Evolutionary conservation across 2,113 vertebrate genomes (phyloP), one percentile per base, ranked within the genome.

Genomic region (Argyrosomus japonicus): DNA sequence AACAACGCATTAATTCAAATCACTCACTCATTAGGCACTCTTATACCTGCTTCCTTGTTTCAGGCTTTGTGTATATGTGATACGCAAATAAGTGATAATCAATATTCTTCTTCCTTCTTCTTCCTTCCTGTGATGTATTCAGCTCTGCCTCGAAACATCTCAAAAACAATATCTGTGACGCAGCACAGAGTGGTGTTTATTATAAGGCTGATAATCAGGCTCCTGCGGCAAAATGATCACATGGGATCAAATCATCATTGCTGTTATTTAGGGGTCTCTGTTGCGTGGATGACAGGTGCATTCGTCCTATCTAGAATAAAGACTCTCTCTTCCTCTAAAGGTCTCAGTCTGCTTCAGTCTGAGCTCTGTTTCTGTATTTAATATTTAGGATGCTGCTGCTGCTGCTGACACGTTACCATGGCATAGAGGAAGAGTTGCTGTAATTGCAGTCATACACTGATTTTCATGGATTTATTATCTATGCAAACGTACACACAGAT

Each of bases 251-350:
- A 83, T 88, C 76, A 76, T 60, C 19, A 60, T 19, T 29, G 74
- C 25, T 82, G 67, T 87, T 80, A 78, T 53, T 29, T 83, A 84
- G 89, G 77, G 68, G 71, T 77, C 43, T 54, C 43, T 73, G 69
- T 81, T 65, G 43, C 43, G 21, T 56, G 32, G 62, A 75, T 83
- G 86, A 75, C 88, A 87, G 92, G 88, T 91, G 83, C 77, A 83
- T 89, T 86, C 21, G 64, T 79, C 68, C 64, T 83, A 81, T 69
- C 18, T 77, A 77, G 53, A 89, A 82, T 79, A 88, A 88, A 93
- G 77, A 72, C 36, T 63, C 23, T 71, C 23, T 74, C 23, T 40
- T 60, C 60, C 65, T 78, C 68, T 68, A 76, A 17, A 36, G 68
- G 32, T 51, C 54, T 43, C 56, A 36, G 36, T 80, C 61, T 79